Evolutionary conservation across 1,140 invertebrate species (phyloP).

Genomic region (Cherax destructor): DNA sequence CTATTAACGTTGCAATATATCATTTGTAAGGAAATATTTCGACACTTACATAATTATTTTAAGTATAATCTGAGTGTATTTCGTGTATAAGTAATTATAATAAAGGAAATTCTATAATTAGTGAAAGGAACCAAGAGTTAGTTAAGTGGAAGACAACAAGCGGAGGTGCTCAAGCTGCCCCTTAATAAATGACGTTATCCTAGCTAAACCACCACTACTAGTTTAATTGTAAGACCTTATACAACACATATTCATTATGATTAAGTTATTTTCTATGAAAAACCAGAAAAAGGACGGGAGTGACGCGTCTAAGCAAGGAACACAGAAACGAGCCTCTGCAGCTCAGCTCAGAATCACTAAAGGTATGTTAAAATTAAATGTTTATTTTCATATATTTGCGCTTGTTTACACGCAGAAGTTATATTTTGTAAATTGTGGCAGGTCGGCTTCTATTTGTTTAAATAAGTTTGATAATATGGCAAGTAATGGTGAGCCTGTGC

Average conservation of each 20-base stretch:
- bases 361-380: constrained; percentile 80
- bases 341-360: constrained; percentile 97
- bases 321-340: constrained; percentile 90
- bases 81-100: no score
- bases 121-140: constrained; percentile 15
- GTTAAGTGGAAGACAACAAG: constrained; percentile 52
- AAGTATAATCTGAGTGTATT: no score
- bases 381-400: no score
- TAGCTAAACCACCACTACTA: constrained; percentile 24
- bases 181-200: constrained; percentile 53
- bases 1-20: no score
- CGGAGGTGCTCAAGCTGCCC: constrained; percentile 26
- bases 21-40: no score
- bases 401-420: no score
- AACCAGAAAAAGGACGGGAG: constrained; percentile 98
- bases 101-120: not conserved
- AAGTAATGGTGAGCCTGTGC: no score
- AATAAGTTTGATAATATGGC: no score
- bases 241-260: constrained; percentile 81
- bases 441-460: no score
- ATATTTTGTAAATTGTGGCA: no score
- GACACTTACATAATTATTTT: no score
- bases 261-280: constrained; percentile 98
- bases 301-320: constrained; percentile 82
- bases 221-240: constrained; percentile 48